These are phyloP conservation scores for Tetramorium alpestre DNA, from an alignment of 1,140 invertebrate genomes.

Conservation along the genomic window DNA sequence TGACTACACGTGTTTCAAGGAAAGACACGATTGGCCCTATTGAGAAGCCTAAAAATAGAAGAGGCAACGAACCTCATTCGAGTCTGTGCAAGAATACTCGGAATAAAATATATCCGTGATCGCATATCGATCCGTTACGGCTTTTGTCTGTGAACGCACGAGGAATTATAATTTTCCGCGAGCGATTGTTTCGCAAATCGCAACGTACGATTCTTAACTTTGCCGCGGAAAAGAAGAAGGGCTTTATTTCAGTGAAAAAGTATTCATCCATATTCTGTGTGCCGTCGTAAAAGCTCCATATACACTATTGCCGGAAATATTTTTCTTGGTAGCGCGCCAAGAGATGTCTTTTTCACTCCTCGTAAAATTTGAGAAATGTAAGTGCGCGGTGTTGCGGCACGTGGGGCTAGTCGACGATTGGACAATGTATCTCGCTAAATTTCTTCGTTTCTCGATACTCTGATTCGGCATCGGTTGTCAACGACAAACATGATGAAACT, in stretches of 20 bases:
- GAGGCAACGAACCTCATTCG: conserved; percentile 28
- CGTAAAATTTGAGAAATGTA: conserved; percentile 70
- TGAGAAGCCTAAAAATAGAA: conserved; percentile 39
- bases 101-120: neutral
- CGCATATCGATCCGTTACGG: neutral
- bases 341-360: conserved; percentile 68
- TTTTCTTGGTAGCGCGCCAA: conserved; percentile 72
- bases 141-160: neutral
- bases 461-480: conserved; percentile 6
- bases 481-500: neutral
- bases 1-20: conserved; percentile 63
- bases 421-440: neutral
- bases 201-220: conserved; percentile 51
- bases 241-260: conserved; percentile 58
- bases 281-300: conserved; percentile 67
- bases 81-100: conserved; percentile 10
- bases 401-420: neutral
- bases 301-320: conserved; percentile 68
- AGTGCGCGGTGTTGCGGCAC: conserved; percentile 29
- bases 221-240: conserved; percentile 28
- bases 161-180: conserved; percentile 20
- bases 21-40: conserved; percentile 32
- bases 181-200: conserved; percentile 54
- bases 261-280: conserved; percentile 70
- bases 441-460: conserved; percentile 17